phyloP scores from a whole-genome alignment of 2,888 invertebrate genomes.

The Andrena haemorrhoa region DNA sequence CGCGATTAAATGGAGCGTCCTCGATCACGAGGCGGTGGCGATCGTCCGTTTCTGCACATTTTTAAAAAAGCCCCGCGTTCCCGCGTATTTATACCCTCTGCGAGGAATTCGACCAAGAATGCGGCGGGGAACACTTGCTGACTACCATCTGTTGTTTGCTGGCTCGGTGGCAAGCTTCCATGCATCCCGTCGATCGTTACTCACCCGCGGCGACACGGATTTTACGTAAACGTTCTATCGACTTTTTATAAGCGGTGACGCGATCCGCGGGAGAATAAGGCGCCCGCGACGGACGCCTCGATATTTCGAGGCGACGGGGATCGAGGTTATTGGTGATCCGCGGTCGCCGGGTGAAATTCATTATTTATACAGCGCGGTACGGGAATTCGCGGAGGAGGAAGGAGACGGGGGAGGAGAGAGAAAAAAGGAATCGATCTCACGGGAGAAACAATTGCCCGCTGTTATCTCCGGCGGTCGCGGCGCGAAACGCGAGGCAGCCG shows the following conservation, averaged over 20 bases:
- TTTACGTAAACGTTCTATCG: slow-evolving; percentile 15
- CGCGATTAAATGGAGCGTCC: slow-evolving; percentile 22
- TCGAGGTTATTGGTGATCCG: neutral
- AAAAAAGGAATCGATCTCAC: neutral
- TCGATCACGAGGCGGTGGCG: neutral
- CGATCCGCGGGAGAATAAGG: too few relatives aligned
- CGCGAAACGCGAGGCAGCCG: slow-evolving; percentile 31
- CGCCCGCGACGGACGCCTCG: neutral
- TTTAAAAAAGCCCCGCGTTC: slow-evolving; percentile 14
- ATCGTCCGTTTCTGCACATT: neutral
- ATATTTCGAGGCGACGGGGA: slow-evolving; percentile 4
- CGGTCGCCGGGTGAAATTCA: slow-evolving; percentile 14
- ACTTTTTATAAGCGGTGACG: slow-evolving; percentile 14
- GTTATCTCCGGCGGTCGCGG: slow-evolving; percentile 19
- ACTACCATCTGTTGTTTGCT: slow-evolving; percentile 63
- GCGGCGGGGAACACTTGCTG: slow-evolving; percentile 55
- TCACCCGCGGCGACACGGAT: slow-evolving; percentile 1
- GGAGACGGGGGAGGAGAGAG: neutral
- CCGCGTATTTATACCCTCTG: slow-evolving; percentile 50
- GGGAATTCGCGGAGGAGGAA: neutral
- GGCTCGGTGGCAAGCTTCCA: slow-evolving; percentile 41
- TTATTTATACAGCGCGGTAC: slow-evolving; percentile 5
- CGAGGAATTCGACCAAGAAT: slow-evolving; percentile 59
- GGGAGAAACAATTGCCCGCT: slow-evolving; percentile 26
- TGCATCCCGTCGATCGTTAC: slow-evolving; percentile 12